These are phyloP conservation scores for Nothobranchius furzeri DNA, from an alignment of 2,113 vertebrate genomes.

Conservation along the genomic window DNA sequence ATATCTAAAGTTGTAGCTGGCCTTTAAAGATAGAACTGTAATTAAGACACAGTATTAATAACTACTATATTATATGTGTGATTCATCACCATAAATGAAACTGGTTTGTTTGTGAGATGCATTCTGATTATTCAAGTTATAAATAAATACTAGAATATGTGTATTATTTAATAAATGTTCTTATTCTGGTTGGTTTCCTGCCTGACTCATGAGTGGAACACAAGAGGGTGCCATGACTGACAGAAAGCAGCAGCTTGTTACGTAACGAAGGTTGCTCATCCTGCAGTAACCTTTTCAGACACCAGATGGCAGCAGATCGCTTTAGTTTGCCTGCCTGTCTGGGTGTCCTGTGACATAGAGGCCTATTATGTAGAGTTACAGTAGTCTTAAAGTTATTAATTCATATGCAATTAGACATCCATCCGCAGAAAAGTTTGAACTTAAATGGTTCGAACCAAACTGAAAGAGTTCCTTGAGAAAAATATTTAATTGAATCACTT, in stretches of 20 bases:
- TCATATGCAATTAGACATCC: neutral
- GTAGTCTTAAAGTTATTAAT: neutral
- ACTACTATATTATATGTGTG: slow-evolving; percentile 14
- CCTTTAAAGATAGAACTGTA: neutral
- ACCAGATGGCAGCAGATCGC: slow-evolving; percentile 55
- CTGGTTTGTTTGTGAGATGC: slow-evolving; percentile 1
- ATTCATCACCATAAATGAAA: slow-evolving; percentile 23
- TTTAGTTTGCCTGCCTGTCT: neutral
- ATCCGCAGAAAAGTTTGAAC: neutral
- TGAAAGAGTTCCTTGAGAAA: neutral
- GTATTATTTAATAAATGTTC: slow-evolving; percentile 54
- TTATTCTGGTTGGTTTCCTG: neutral
- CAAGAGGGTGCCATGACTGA: slow-evolving; percentile 7
- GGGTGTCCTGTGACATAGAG: slow-evolving; percentile 4
- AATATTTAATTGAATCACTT: neutral
- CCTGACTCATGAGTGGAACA: slow-evolving; percentile 6
- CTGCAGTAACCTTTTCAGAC: slow-evolving; percentile 43
- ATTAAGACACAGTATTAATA: slow-evolving; percentile 3
- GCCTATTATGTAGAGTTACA: neutral
- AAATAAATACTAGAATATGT: neutral
- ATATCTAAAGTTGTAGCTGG: no score
- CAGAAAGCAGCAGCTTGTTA: slow-evolving; percentile 23
- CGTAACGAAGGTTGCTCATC: slow-evolving; percentile 27
- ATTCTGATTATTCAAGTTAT: neutral
- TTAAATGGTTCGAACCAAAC: neutral